phyloP scores from a whole-genome alignment of 2,113 vertebrate genomes.

The Cyanocitta stelleri region DNA sequence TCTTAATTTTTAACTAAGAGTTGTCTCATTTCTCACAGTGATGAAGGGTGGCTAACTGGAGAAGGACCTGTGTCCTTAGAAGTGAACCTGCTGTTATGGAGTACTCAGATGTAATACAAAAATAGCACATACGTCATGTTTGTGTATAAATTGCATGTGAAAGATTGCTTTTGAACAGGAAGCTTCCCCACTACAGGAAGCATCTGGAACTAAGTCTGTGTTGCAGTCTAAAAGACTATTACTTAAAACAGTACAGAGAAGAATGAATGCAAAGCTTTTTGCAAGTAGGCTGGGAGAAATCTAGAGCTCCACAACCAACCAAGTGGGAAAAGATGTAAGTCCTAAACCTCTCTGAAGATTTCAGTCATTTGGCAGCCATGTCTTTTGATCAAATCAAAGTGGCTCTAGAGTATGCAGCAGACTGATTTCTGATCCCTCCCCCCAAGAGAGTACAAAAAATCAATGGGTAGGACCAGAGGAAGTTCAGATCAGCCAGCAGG shows the following conservation, averaged over 20 bases:
- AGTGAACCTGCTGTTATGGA: not conserved
- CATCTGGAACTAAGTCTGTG: not conserved
- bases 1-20: no score
- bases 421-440: not conserved
- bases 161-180: not conserved
- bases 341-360: not conserved
- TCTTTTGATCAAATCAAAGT: not conserved
- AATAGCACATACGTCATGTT: not conserved
- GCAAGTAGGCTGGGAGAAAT: not conserved
- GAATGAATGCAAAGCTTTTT: not conserved
- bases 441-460: not conserved
- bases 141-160: not conserved
- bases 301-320: not conserved
- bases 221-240: not conserved
- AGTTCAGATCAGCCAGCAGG: not conserved
- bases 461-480: not conserved
- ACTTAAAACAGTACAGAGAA: not conserved
- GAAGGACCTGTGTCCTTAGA: not conserved
- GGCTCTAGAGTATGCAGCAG: not conserved
- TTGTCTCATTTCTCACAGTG: no score
- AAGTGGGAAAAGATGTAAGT: not conserved
- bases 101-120: fast-evolving
- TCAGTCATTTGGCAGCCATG: not conserved
- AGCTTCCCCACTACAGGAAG: not conserved
- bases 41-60: not conserved